Conservation (phyloP, 2,797 vertebrate genomes). For the Sebastes kiyomatsui region DNA sequence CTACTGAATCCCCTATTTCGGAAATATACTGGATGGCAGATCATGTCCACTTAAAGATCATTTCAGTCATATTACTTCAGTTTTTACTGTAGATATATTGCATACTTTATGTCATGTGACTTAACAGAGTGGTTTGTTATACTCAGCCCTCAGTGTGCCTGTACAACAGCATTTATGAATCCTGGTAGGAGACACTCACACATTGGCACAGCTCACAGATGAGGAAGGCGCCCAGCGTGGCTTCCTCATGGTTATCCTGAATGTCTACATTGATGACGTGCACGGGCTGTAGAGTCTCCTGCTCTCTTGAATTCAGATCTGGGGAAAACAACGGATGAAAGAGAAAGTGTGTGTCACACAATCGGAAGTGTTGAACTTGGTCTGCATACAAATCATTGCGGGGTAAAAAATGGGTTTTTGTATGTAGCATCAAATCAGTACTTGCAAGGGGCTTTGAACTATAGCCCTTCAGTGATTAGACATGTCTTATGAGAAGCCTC, state of each 20-base stretch:
- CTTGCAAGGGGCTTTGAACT: not conserved
- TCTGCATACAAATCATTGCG: not conserved
- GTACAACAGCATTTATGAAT: not conserved
- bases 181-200: conserved; percentile 86
- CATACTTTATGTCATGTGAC: not conserved
- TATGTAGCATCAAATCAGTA: not conserved
- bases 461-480: not conserved
- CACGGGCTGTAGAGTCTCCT: conserved; percentile 95
- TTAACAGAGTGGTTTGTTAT: not conserved
- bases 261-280: conserved; percentile 99
- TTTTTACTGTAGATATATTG: not conserved
- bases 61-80: not conserved
- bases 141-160: not conserved
- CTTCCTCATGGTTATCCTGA: conserved; percentile 99
- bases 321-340: not conserved
- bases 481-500: conserved; percentile 63
- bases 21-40: not conserved
- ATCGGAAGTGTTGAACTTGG: not conserved
- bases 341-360: not conserved
- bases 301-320: conserved; percentile 96
- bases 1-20: not conserved
- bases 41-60: not conserved
- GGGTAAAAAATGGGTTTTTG: not conserved
- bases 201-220: conserved; percentile 99
- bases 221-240: conserved; percentile 97